Evolutionary conservation across 2,888 invertebrate genomes (phyloP).

Genomic region (Ecdyonurus torrentis): DNA sequence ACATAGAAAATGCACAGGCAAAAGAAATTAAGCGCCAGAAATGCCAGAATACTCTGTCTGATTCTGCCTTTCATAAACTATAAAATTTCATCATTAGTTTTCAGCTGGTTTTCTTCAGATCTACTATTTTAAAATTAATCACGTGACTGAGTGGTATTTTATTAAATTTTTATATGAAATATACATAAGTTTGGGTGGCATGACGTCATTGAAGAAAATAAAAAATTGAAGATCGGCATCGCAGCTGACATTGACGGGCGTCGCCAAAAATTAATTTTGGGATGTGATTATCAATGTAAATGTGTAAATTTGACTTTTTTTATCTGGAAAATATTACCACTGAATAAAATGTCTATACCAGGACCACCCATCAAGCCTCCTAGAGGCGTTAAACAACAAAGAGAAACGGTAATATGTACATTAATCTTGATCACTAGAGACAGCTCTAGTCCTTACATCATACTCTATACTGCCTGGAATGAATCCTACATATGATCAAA

Average conservation of each 20-base stretch:
- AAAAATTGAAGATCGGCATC: not conserved
- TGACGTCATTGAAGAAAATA: not conserved
- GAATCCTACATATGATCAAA: too few relatives aligned
- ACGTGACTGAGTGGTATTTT: not conserved
- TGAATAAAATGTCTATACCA: constrained; percentile 27
- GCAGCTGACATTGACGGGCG: not conserved
- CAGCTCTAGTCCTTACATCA: not conserved
- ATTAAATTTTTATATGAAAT: not conserved
- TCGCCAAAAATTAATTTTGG: not conserved
- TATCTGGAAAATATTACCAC: too few relatives aligned
- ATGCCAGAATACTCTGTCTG: too few relatives aligned
- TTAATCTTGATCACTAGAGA: too few relatives aligned
- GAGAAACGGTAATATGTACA: constrained; percentile 63
- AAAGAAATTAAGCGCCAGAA: too few relatives aligned
- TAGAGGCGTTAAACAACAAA: constrained; percentile 66
- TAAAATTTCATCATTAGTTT: too few relatives aligned
- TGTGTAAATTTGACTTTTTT: not conserved
- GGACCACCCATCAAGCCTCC: constrained; percentile 72
- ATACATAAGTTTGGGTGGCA: not conserved
- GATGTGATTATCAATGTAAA: not conserved
- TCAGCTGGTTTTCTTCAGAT: too few relatives aligned
- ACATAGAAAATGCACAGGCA: too few relatives aligned
- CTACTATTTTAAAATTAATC: not conserved
- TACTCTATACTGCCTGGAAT: too few relatives aligned
- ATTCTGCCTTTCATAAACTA: too few relatives aligned